phyloP scores from a whole-genome alignment of 64 coral and sea anemone species.

The Trachythela sp. region DNA sequence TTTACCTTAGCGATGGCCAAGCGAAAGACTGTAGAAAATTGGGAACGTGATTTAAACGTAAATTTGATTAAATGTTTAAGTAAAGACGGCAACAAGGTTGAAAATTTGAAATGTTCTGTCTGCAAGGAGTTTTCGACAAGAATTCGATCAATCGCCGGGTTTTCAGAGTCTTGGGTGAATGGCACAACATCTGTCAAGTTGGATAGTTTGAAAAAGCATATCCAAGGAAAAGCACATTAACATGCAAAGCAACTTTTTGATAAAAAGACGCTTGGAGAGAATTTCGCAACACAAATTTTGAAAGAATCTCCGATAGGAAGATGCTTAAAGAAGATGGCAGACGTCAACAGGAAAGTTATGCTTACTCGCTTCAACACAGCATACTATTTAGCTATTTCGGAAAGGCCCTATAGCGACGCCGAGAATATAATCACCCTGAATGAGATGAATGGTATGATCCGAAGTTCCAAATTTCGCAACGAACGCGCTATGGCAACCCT shows the following conservation, averaged over 20 bases:
- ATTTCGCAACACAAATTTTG: no score
- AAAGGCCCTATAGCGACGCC: background rate
- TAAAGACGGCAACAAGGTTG: background rate
- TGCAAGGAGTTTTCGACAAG: background rate
- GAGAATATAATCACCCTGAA: background rate
- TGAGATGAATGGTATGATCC: background rate
- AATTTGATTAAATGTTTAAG: background rate
- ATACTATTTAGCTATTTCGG: background rate
- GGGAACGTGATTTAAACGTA: no score
- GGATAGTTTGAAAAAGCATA: slow-evolving; percentile 8
- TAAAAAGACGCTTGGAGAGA: background rate
- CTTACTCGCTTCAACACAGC: background rate
- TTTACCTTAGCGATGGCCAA: no score
- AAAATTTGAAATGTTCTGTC: background rate
- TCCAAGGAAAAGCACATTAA: no score
- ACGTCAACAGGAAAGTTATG: background rate
- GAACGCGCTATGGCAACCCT: background rate
- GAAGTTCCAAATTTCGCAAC: background rate
- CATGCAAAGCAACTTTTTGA: no score
- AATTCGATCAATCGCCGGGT: background rate
- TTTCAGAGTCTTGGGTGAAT: background rate
- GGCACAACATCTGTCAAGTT: background rate
- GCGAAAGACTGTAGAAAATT: no score
- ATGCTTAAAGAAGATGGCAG: background rate
- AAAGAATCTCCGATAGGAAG: slow-evolving; percentile 13